A percentile compares a stretch with the other conserved stretches of the same genome.
Conservation (phyloP, 2,113 vertebrate species). For the Lutjanus erythropterus region DNA sequence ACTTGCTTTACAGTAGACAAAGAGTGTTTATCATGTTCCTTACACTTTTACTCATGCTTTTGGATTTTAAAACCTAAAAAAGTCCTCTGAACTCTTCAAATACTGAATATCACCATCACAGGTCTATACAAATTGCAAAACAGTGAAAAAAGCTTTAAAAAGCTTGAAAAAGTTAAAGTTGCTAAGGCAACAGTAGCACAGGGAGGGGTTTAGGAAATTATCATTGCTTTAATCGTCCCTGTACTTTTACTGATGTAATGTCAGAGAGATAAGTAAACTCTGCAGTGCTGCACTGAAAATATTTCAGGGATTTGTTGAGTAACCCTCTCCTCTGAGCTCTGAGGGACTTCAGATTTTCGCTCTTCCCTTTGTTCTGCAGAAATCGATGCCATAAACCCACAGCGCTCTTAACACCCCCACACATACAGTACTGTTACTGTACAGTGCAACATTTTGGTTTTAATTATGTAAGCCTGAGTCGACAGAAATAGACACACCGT, state of each 20-base stretch:
- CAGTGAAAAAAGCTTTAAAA: not conserved
- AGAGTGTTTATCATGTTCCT: not conserved
- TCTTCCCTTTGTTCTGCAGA: conserved; percentile 61
- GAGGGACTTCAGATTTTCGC: conserved; percentile 57
- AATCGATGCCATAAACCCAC: conserved; percentile 69
- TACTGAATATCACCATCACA: not conserved
- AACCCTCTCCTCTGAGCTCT: conserved; percentile 49
- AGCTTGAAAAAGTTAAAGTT: not conserved
- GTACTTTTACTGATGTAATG: not conserved
- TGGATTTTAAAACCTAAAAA: not conserved
- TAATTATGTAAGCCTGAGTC: conserved; percentile 74
- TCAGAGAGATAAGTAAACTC: not conserved
- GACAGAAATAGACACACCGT: conserved; percentile 68
- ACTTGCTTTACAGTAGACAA: not conserved
- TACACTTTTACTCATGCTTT: not conserved
- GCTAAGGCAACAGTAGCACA: not conserved
- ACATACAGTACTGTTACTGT: conserved; percentile 34
- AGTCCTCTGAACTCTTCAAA: not conserved
- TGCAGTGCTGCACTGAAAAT: conserved; percentile 1
- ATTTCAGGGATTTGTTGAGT: conserved; percentile 47
- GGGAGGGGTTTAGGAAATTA: not conserved
- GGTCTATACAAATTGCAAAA: not conserved
- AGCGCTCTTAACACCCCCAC: conserved; percentile 63
- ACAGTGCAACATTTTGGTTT: conserved; percentile 61
- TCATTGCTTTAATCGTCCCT: not conserved